A percentile compares a stretch with the other conserved stretches of the same genome.
These are phyloP conservation scores for Bombus affinis DNA, from an alignment of 1,140 invertebrate genomes.

Conservation along the genomic window DNA sequence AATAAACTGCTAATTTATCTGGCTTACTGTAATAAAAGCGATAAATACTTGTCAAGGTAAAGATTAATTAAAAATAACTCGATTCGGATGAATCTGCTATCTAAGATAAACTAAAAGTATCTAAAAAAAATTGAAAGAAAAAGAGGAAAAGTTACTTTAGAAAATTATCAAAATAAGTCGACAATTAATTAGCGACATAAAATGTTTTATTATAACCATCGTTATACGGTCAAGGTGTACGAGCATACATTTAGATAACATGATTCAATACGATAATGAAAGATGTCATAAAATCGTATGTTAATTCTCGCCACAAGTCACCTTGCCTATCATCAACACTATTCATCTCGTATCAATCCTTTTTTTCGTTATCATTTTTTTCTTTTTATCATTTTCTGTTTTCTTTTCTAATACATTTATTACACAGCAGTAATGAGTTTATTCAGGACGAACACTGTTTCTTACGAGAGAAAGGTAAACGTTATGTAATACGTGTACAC, in stretches of 20 bases:
- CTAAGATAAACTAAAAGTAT: background rate
- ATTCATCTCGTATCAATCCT: background rate
- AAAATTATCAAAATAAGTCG: too few species aligned
- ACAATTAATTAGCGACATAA: slow-evolving; percentile 40
- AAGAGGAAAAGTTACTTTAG: too few species aligned
- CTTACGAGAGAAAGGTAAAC: slow-evolving; percentile 26
- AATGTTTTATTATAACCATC: slow-evolving; percentile 60
- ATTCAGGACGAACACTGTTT: slow-evolving; percentile 31
- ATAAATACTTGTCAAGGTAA: background rate
- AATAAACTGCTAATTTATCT: too few species aligned
- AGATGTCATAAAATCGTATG: slow-evolving; percentile 11
- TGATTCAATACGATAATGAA: background rate
- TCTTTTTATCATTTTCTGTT: background rate
- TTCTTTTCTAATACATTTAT: slow-evolving; percentile 3
- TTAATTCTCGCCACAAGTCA: background rate
- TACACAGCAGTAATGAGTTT: slow-evolving; percentile 30
- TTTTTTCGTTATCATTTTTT: background rate
- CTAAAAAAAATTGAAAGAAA: background rate
- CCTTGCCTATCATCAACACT: background rate
- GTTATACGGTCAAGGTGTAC: slow-evolving; percentile 57
- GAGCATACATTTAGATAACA: slow-evolving; percentile 51
- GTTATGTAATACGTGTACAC: background rate
- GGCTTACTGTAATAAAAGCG: background rate
- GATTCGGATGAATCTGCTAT: too few species aligned
- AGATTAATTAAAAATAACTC: background rate